Conservation (phyloP, 2,888 invertebrate species). For the Caenorhabditis sulstoni region DNA sequence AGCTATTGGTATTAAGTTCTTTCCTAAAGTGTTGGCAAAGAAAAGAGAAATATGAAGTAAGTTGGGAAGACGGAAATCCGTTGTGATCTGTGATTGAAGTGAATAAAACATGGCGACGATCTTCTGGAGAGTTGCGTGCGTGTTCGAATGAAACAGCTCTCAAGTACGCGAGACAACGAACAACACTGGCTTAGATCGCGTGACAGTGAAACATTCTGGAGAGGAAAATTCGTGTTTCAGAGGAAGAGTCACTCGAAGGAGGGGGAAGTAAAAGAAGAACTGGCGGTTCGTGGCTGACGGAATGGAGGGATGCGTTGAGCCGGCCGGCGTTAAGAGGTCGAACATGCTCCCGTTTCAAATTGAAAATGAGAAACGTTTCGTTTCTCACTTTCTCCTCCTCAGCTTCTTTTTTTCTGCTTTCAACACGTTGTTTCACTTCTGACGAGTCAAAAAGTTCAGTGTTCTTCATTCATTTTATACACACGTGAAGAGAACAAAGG, state of each 20-base stretch:
- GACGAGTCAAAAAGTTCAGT: not conserved
- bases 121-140: conserved; percentile 11
- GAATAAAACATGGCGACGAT: conserved; percentile 36
- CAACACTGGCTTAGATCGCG: conserved; percentile 29
- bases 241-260: conserved; percentile 3
- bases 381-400: conserved; percentile 26
- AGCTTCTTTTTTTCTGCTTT: conserved; percentile 4
- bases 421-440: not conserved
- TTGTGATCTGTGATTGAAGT: conserved; percentile 8
- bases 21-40: no score
- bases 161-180: conserved; percentile 18
- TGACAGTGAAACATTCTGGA: conserved; percentile 47
- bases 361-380: conserved; percentile 39
- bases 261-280: conserved; percentile 11
- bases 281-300: conserved; percentile 29
- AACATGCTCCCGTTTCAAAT: conserved; percentile 52
- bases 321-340: conserved; percentile 27
- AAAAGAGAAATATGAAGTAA: conserved; percentile 12
- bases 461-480: no score
- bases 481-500: not conserved
- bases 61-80: not conserved
- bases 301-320: conserved; percentile 21
- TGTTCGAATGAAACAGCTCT: conserved; percentile 49
- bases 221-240: not conserved
- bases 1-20: conserved; percentile 29